These are phyloP conservation scores for Mustela erminea DNA, from an alignment of 2,797 vertebrate genomes.

Conservation along the genomic window DNA sequence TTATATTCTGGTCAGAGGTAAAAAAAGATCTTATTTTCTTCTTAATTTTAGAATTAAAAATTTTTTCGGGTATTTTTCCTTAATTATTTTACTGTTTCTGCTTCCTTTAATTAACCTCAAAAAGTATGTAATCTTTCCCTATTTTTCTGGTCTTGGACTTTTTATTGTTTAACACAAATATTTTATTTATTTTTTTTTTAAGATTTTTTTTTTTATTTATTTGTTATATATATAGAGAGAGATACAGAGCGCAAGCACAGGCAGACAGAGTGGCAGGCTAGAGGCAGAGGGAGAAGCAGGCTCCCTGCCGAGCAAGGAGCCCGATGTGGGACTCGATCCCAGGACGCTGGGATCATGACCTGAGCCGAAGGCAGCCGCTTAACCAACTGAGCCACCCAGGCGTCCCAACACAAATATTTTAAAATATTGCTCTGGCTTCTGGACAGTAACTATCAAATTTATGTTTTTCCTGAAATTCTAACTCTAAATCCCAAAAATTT, in stretches of 20 bases:
- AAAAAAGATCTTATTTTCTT: not conserved
- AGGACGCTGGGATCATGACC: no score
- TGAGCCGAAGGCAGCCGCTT: no score
- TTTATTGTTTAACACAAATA: not conserved
- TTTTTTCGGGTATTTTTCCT: not conserved
- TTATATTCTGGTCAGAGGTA: not conserved
- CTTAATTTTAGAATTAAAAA: not conserved
- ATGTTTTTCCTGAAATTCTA: conserved; percentile 28
- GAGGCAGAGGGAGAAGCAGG: no score
- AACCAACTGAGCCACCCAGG: no score
- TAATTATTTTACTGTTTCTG: not conserved
- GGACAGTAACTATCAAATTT: not conserved
- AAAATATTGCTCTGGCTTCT: not conserved
- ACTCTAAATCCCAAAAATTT: not conserved
- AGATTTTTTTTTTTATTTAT: no score
- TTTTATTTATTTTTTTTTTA: no score
- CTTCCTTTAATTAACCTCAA: not conserved
- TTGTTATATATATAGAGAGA: no score
- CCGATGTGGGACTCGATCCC: no score
- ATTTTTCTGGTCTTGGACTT: not conserved
- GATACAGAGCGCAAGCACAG: no score
- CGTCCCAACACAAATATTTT: fast-evolving
- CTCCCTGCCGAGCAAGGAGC: no score
- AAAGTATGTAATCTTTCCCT: not conserved
- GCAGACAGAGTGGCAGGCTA: no score